Base-by-base conservation (phyloP, 1,140 invertebrate genomes). In the Aphidius ervi region DNA sequence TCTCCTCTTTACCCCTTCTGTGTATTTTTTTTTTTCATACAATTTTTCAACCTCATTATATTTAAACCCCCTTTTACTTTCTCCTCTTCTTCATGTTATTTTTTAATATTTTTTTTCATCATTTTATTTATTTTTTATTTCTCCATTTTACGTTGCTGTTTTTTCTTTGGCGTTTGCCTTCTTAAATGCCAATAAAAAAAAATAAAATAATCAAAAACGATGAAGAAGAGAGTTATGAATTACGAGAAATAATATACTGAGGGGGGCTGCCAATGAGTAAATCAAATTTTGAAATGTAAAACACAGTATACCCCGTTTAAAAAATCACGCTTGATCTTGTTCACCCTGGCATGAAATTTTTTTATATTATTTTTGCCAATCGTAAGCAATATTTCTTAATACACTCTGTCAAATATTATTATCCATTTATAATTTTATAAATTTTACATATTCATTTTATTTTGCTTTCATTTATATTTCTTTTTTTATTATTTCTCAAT, bases 231-330 rank as follows among this genome's bases (percentile, higher is more conserved):
- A 47, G 42, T 56, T 16, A 54, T 63, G 62, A 66, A 60, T 62
- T 61, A 66, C 60, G 58, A 55, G 61, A 54, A 52, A 52, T 52
- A 52, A 7, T 37, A 10, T 40, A 56, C 53, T 56, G 56, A 58
- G 56, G 52, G 62, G 62, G 62, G 53, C 59, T 46, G 66, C 59
- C 59, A 65, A 31, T 49, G 62, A 65, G 63, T 69, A 69, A 69
- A 68, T 69, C 64, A 69, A 66, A 65, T 66, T 68, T 69, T 66
- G 61, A 69, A 69, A 63, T 61, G 53, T 62, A 65, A 65, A 65
- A 31, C 23, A 31, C 23, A 31, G 23, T 31, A 31, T 1, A 31
- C 23, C 23, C 4, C 4, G 23, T 31, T 2, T 1, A 1, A 31
- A 31, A 31, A 31, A 31, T 31, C 23, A 31, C 23, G 4, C 23